Base-by-base conservation (phyloP, 1,140 invertebrate species). In the Drosophila repleta region DNA sequence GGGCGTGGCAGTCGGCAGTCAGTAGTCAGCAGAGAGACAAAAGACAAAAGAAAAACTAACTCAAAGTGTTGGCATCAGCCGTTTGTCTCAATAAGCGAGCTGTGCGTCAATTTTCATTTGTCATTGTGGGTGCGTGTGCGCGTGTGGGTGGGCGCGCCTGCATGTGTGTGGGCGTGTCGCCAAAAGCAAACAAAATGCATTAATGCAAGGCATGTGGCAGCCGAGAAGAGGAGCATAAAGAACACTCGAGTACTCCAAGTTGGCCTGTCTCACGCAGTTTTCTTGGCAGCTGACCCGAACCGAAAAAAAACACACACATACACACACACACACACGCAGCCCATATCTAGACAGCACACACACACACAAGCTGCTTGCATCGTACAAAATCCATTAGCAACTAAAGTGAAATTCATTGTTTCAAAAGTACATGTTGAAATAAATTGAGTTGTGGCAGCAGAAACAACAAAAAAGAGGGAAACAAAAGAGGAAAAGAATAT, bases 391-490 rank as follows among this genome's bases (percentile, higher is more conserved):
- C 83, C 83, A 88, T 88, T 88, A 88, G 83, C 83, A 88, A 88
- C 83, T 88, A 88, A 88, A 88, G 84, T 88, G 83, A 88, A 88
- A 88, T 88, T 87, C 83, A 88, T 88, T 88, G 83, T 88, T 88
- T 80, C 79, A 89, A 88, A 79, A 83, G 83, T 89, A 89, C 79
- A 88, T 87, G 84, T 83, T 88, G 83, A 88, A 88, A 88, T 88
- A 87, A 87, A 87, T 87, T 87, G 83, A 87, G 83, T 87, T 87
- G 83, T 87, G 83, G 83, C 83, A 75, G 60, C 67, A 71, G 41
- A 35, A 71, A 24, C 48, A 72, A 67, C 39, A 68, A 57, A 43
- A 41, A 41, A n/a, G 45, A 77, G 64, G 57, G 68, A 61, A 65
- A 79, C 29, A 55, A 74, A 55, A 39, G 45, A 0, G 21, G 60